Percentiles rank a stretch among this genome's conserved stretches.
These are phyloP conservation scores for Paramormyrops hopkinsi DNA, from an alignment of 2,797 vertebrate species.

Conservation along the genomic window DNA sequence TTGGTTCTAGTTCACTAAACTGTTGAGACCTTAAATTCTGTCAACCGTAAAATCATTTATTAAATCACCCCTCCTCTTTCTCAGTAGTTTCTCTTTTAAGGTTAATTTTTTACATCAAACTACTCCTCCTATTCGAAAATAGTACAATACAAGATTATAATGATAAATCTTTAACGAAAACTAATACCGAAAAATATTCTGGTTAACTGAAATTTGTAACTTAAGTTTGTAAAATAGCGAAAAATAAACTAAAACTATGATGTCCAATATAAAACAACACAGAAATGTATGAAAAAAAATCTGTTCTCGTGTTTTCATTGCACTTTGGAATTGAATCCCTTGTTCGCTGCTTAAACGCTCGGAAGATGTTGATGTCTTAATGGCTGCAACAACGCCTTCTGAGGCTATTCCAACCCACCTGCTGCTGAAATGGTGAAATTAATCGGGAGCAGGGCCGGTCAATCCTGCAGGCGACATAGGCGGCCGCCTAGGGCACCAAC, in stretches of 20 bases:
- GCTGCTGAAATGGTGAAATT: not conserved
- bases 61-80: constrained; percentile 28
- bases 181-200: not conserved
- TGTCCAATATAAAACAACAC: not conserved
- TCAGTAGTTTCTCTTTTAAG: constrained; percentile 1
- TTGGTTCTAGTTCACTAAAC: constrained; percentile 27
- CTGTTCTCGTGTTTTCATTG: not conserved
- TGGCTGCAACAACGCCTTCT: not conserved
- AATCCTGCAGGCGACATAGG: not conserved
- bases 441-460: not conserved
- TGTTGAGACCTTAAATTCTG: constrained; percentile 22
- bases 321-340: not conserved
- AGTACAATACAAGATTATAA: not conserved
- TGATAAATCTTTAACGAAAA: not conserved
- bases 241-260: not conserved
- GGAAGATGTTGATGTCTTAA: not conserved
- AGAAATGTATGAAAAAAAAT: not conserved
- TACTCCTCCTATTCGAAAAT: not conserved
- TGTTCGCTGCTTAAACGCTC: not conserved
- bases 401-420: not conserved
- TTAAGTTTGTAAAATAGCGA: not conserved
- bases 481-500: not conserved
- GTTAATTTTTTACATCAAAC: not conserved
- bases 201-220: not conserved
- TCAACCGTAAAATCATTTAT: constrained; percentile 36